Percentiles rank a stretch among this genome's conserved stretches.
These are phyloP conservation scores for Fabriciana adippe DNA, from an alignment of 2,888 invertebrate genomes.

Conservation along the genomic window DNA sequence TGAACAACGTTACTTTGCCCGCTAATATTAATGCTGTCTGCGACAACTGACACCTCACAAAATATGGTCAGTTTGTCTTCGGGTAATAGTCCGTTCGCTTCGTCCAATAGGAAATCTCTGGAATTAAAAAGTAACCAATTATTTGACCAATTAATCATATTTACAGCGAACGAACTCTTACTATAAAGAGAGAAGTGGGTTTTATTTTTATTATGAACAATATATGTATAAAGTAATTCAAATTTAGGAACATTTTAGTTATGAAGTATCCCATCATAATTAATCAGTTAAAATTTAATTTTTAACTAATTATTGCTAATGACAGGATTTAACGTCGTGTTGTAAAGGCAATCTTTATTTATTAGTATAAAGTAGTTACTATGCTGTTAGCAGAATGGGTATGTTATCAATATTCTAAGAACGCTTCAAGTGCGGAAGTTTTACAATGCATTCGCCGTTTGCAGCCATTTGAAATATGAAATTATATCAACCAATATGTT, in stretches of 20 bases:
- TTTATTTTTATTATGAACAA: too few relatives aligned
- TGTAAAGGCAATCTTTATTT: not conserved
- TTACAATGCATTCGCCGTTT: constrained; percentile 21
- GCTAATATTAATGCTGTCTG: constrained; percentile 99
- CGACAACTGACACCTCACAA: constrained; percentile 98
- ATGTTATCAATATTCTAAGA: constrained; percentile 27
- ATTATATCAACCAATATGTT: not conserved
- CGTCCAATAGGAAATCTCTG: constrained; percentile 98
- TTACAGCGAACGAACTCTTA: constrained; percentile 13
- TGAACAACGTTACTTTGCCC: constrained; percentile 99
- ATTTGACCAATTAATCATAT: constrained; percentile 9
- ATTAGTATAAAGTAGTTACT: not conserved
- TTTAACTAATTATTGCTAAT: too few relatives aligned
- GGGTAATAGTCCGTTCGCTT: constrained; percentile 98
- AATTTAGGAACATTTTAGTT: too few relatives aligned
- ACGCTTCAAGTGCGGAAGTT: constrained; percentile 20
- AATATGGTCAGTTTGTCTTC: constrained; percentile 99
- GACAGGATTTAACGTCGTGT: not conserved
- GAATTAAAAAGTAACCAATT: constrained; percentile 44
- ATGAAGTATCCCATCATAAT: too few relatives aligned
- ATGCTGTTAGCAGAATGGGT: constrained; percentile 3
- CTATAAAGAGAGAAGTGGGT: too few relatives aligned
- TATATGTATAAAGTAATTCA: too few relatives aligned
- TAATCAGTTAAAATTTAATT: too few relatives aligned
- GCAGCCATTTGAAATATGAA: constrained; percentile 23